These are phyloP conservation scores for Brachyhypopomus occidentalis DNA, from an alignment of 2,113 vertebrate species.

Conservation along the genomic window DNA sequence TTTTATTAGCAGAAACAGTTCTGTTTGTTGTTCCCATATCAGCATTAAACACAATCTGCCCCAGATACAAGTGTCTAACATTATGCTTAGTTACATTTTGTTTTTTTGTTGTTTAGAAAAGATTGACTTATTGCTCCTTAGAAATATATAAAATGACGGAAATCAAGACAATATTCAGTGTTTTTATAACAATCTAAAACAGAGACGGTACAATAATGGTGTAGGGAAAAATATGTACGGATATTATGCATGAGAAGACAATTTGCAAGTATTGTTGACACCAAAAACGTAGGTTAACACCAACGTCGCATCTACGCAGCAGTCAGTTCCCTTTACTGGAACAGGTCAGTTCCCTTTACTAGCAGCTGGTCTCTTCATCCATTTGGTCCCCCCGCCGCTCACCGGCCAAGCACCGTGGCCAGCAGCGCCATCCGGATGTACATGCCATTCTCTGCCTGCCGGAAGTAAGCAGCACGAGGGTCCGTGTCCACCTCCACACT, in stretches of 20 bases:
- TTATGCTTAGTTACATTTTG: not conserved
- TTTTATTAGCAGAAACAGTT: not conserved
- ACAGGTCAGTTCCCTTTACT: constrained; percentile 8
- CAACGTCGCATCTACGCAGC: not conserved
- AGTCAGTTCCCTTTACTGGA: constrained; percentile 16
- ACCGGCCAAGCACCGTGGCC: constrained; percentile 87
- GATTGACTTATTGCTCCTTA: not conserved
- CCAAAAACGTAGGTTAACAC: not conserved
- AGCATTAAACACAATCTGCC: not conserved
- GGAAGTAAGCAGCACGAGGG: constrained; percentile 93
- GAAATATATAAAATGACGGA: not conserved
- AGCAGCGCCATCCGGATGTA: constrained; percentile 96
- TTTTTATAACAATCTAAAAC: not conserved
- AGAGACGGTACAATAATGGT: not conserved
- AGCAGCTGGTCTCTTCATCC: not conserved
- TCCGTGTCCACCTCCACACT: constrained; percentile 93
- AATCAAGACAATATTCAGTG: not conserved
- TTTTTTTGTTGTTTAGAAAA: not conserved
- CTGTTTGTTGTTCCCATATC: not conserved
- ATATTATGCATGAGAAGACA: not conserved
- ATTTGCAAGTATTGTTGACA: not conserved
- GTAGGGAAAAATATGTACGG: not conserved
- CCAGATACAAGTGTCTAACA: not conserved
- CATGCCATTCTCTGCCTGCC: constrained; percentile 96
- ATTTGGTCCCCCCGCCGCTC: constrained; percentile 45